phyloP scores from a whole-genome alignment of 2,888 invertebrate genomes.

The Plebejus melissa region DNA sequence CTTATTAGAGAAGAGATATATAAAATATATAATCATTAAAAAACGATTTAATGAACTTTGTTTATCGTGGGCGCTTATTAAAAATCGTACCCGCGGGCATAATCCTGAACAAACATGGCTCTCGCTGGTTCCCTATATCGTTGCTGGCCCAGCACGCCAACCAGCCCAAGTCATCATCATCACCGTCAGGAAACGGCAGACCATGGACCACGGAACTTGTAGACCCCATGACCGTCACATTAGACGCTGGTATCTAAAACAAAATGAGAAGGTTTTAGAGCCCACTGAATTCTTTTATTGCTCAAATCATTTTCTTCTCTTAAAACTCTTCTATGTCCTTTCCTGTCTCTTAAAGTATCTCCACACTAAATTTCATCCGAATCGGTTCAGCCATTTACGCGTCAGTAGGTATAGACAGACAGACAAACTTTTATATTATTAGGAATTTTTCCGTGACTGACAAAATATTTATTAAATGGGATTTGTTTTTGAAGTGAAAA shows the following conservation, averaged over 20 bases:
- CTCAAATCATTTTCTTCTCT: too few relatives aligned
- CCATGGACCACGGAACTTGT: constrained; percentile 81
- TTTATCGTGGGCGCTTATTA: not conserved
- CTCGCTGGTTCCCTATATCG: constrained; percentile 87
- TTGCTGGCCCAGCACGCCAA: constrained; percentile 94
- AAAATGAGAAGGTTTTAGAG: constrained; percentile 11
- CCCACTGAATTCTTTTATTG: too few relatives aligned
- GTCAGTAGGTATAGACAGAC: too few relatives aligned
- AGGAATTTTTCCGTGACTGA: too few relatives aligned
- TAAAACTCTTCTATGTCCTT: too few relatives aligned
- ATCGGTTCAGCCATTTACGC: too few relatives aligned
- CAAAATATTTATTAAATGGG: not conserved
- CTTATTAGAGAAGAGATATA: too few relatives aligned
- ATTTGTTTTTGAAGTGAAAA: not conserved
- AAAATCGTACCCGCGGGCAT: constrained; percentile 85
- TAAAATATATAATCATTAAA: too few relatives aligned
- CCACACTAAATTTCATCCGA: too few relatives aligned
- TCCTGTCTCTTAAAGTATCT: too few relatives aligned
- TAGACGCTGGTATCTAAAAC: constrained; percentile 74
- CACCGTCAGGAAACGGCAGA: constrained; percentile 62
- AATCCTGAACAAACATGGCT: constrained; percentile 90
- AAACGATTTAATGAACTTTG: not conserved
- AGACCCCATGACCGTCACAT: constrained; percentile 71
- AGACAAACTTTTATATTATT: too few relatives aligned
- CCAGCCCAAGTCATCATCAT: constrained; percentile 85